phyloP scores from a whole-genome alignment of 2,113 vertebrate genomes.

The Mobula hypostoma region DNA sequence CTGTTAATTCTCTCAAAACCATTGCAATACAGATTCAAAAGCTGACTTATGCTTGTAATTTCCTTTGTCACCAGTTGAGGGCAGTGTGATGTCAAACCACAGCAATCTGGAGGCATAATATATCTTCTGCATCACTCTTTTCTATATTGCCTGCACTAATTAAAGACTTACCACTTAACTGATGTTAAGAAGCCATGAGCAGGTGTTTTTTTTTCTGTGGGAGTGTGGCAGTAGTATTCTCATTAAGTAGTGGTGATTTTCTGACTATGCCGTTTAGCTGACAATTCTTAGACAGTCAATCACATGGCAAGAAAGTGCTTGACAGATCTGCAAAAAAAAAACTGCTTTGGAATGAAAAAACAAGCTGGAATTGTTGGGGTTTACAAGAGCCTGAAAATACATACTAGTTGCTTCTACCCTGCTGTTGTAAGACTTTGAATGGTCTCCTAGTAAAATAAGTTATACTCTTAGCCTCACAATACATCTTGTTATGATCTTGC shows the following conservation, averaged over 20 bases:
- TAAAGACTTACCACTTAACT: conserved; percentile 20
- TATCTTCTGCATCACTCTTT: neutral
- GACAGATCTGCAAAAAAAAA: neutral
- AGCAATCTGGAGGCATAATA: neutral
- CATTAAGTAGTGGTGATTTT: neutral
- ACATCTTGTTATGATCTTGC: no score
- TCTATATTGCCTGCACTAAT: conserved; percentile 25
- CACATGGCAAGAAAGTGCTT: no score
- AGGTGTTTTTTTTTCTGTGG: neutral
- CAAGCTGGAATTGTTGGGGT: neutral
- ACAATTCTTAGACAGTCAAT: neutral
- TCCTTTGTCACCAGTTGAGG: neutral
- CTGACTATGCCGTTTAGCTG: neutral
- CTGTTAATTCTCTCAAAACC: neutral
- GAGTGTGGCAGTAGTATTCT: neutral
- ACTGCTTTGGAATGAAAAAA: neutral
- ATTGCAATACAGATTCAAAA: no score
- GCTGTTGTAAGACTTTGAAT: no score
- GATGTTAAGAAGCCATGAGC: conserved; percentile 16
- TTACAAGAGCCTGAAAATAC: no score
- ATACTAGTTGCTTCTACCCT: no score
- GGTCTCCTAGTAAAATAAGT: no score
- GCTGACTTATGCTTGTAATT: neutral
- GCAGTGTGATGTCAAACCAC: conserved; percentile 13
- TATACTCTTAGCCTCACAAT: no score